Base-by-base conservation (phyloP, 1,140 invertebrate genomes). In the Belonocnema kinseyi region DNA sequence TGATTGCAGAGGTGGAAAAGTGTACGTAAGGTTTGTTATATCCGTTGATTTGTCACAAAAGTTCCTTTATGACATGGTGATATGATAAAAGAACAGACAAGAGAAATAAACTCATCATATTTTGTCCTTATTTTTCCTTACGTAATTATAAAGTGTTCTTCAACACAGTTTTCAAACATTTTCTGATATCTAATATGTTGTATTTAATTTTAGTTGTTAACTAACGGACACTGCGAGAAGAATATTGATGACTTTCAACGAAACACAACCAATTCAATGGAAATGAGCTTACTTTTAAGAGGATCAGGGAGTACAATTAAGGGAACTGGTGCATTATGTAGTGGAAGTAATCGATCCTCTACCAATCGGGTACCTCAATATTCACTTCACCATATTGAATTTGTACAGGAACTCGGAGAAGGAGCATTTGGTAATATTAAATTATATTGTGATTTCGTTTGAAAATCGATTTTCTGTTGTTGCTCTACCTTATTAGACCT, bases 391-490 rank as follows among this genome's bases (percentile, higher is more conserved):
- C 96, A 96, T 86, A 95, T 99, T 0, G 93, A 95, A 77, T 98
- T 99, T 86, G 92, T 98, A 51, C 97, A 99, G 89, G 98, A 99
- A 90, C 91, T 99, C 3, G 98, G 98, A 51, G 98, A 99, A 93
- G 98, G 98, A 33, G 97, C 97, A 70, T 99, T 99, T 92, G 98
- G 98, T 93, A 93, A 93, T 88, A 90, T 76, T 72, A 72, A 52
- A 58, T 51, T 75, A 46, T 7, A 46, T 11, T 11, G 6, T 11
- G 10, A 46, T 10, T 46, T 10, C 2, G 4, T 46, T 46, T 33
- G 5, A 33, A 33, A 33, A 3, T 33, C 26, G 26, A 33, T 5
- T 33, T 5, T 11, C 11, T 46, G 4, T 11, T 46, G 7, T 7
- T 40, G 40, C 11, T 5, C 40, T 46, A 46, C 40, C 40, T 46